Base-by-base conservation (phyloP, 1,140 invertebrate genomes). In the Drosophila eugracilis region DNA sequence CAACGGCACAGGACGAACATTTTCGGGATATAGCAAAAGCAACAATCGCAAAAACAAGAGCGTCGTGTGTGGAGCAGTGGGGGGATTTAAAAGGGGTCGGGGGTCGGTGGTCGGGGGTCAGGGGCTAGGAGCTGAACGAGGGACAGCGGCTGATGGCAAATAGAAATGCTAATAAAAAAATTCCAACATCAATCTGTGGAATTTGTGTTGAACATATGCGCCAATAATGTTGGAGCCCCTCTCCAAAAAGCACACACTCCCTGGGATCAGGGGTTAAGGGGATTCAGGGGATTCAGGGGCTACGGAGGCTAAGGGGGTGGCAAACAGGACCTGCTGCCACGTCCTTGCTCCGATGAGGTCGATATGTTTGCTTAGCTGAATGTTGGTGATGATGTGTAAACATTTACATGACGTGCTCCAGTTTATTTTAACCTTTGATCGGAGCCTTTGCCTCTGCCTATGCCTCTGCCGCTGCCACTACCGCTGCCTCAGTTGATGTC, bases 401-500 rank as follows among this genome's bases (percentile, higher is more conserved):
- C 83, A 88, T 88, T 88, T 88, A 88, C 83, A 88, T 88, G 83
- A 88, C 83, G 83, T 88, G 83, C 78, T 86, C 83, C 83, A 88
- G 83, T 88, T 88, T 88, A 88, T 88, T 88, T 88, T 88, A 88
- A 88, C 83, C 83, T 88, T 88, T 88, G 83, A 88, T 88, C 83
- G 73, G 73, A 47, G 42, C 34, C 59, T 17, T 37, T 44, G 69
- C 24, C 37, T 15, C 52, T 6, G 44, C 30, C 12, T n/a, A 15
- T 3, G 32, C 9, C 19, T 1, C 55, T 1, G 60, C 7, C 22
- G 2, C 49, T 15, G 63, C 50, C 37, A 14, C 12, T 7, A 42
- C 19, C 34, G 30, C 14, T n/a, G 63, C 17, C 21, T 41, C 14
- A 5, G 63, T 21, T 44, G n/a, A 7, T 21, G 42, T 14, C 55